phyloP scores from a whole-genome alignment of 2,888 invertebrate genomes.

The Stramonita haemastoma region DNA sequence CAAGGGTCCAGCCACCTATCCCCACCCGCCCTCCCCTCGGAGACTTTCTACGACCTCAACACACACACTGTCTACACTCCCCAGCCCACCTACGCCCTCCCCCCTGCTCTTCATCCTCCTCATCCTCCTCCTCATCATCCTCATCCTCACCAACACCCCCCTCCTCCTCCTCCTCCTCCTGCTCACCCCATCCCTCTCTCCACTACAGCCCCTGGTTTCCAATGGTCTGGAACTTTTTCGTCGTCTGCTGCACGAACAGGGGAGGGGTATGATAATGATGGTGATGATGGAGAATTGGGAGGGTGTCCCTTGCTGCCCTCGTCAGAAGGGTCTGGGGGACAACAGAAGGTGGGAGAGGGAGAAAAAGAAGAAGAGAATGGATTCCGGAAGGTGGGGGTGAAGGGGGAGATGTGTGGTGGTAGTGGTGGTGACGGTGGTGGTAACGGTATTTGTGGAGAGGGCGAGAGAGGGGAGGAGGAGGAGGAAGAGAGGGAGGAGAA shows the following conservation, averaged over 20 bases:
- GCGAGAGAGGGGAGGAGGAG: not conserved
- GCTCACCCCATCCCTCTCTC: not conserved
- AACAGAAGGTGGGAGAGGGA: not conserved
- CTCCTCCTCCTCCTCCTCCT: not conserved
- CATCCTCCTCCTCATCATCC: not conserved
- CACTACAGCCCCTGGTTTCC: no score
- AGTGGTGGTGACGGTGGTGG: not conserved
- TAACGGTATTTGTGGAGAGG: not conserved
- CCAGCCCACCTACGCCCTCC: slow-evolving; percentile 9
- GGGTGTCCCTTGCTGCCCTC: not conserved
- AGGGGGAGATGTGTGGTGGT: not conserved
- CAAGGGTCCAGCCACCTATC: slow-evolving; percentile 29
- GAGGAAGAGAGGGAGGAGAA: not conserved
- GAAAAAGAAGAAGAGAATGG: not conserved
- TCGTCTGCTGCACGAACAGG: not conserved
- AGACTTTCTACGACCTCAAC: slow-evolving; percentile 42
- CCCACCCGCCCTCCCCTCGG: not conserved
- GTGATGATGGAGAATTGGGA: not conserved
- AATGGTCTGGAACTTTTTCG: no score
- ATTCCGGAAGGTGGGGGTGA: not conserved
- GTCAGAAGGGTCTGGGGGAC: not conserved
- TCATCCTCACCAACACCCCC: not conserved
- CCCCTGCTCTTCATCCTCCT: not conserved
- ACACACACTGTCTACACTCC: slow-evolving; percentile 27
- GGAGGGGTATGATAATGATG: not conserved